Evolutionary conservation across 2,888 invertebrate genomes (phyloP), one percentile per base, ranked within the genome.

Genomic region (Perizoma flavofasciatum): DNA sequence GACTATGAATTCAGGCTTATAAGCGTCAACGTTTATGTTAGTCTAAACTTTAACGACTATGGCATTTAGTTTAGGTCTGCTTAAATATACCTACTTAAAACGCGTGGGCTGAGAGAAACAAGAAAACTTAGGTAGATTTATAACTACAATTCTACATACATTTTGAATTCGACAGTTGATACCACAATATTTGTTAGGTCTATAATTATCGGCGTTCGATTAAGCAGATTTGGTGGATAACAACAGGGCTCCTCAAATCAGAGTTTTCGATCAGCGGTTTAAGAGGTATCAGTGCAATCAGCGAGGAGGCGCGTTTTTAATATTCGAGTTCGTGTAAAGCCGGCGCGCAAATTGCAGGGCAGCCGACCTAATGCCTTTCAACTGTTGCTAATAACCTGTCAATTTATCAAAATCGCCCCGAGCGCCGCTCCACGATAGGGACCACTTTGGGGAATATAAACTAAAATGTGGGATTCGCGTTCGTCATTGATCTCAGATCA

Each of bases 301-400:
- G 77, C 70, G 77, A 78, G 72, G 74, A 77, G 80, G 78, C 71
- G 78, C 76, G 77, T 84, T 89, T 88, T 90, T 86, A 86, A 87
- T 89, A 81, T 89, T 88, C 86, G 86, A 85, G 48, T 88, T 88
- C 85, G 85, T 85, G 84, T 78, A 79, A 79, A 81, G 81, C 78
- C 82, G 76, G 77, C 81, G 78, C 83, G 72, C 87, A 91, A 92
- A 92, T 92, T 92, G 89, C 89, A 91, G 91, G 87, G 89, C 89
- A 80, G 88, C 81, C 79, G 71, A 81, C 87, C 91, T 91, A 90
- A 91, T 91, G 90, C 89, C 89, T 91, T 91, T 92, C 92, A 92
- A 92, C 91, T 92, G 91, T 86, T 92, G 88, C 91, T 91, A 91
- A 92, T 91, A 90, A 87, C 90, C 91, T 90, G 91, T 88, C 92